Evolutionary conservation across 2,888 invertebrate species (phyloP), one percentile per base, ranked within the genome.

Genomic region (Catocala sponsa): DNA sequence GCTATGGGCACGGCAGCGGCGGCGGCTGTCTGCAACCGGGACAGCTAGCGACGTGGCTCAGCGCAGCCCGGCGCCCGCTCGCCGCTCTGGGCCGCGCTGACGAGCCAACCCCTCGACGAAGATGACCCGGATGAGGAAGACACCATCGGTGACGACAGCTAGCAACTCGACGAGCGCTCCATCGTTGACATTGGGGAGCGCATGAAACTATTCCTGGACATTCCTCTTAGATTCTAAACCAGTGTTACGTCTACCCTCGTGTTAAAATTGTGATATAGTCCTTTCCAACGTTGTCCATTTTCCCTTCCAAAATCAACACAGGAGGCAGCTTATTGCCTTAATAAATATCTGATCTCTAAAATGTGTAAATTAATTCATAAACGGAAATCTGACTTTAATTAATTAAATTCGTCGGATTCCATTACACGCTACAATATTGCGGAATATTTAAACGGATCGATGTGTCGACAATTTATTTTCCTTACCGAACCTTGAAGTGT

Each of bases 41-140:
- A 95, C 88, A 97, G 96, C 91, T 94, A 94, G 94, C 94, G 93
- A 76, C 92, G 93, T 70, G 94, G 91, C 84, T 93, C 94, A 77
- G 91, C 88, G 81, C 91, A 87, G 86, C 89, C 90, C 71, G 93
- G 93, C 66, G 93, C 93, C 9, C 91, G 93, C 81, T 97, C 97
- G 69, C 97, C 97, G 54, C 95, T 98, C 72, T 97, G 97, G 97
- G 97, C 97, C 55, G 96, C 97, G 56, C 95, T 97, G 78, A 97
- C 97, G 59, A 97, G 96, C 81, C 96, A 97, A 82, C 93, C 91
- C 5, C 87, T 94, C 9, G 93, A 92, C 78, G 91, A 91, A 60
- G 92, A 91, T 65, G 87, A 85, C 49, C 58, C 65, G 11, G 87
- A 84, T 32, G 90, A 89, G 47, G 87, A 87, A 38, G 87, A 85